Conservation (phyloP, 2,888 invertebrate species). For the Parascotia fuliginaria region DNA sequence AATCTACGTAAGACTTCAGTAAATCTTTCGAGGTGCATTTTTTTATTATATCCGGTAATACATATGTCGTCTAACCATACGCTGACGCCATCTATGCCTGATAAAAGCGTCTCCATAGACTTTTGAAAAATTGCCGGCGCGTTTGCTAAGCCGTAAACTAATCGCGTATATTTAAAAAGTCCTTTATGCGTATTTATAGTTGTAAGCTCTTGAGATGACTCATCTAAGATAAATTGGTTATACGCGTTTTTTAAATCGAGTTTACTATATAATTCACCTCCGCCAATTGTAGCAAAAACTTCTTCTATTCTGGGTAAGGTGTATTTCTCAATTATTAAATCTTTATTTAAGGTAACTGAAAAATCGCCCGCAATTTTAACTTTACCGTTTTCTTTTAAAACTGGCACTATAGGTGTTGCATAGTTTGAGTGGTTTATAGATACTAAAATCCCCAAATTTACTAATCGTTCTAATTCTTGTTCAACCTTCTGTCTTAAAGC, state of each 20-base stretch:
- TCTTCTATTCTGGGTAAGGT: slow-evolving; percentile 37
- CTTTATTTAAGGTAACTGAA: slow-evolving; percentile 35
- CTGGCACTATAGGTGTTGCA: slow-evolving; percentile 9
- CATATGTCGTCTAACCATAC: slow-evolving; percentile 44
- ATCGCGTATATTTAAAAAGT: slow-evolving; percentile 41
- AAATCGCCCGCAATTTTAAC: slow-evolving; percentile 8
- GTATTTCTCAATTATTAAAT: slow-evolving; percentile 40
- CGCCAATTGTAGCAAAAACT: slow-evolving; percentile 34
- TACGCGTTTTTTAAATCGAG: slow-evolving; percentile 21
- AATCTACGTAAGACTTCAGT: slow-evolving; percentile 25
- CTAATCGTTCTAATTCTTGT: slow-evolving; percentile 1
- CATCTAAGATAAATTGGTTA: slow-evolving; percentile 19
- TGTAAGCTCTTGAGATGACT: slow-evolving; percentile 27
- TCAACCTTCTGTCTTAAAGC: not conserved
- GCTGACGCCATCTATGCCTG: slow-evolving; percentile 35
- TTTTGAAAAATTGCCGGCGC: slow-evolving; percentile 56
- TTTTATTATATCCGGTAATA: slow-evolving; percentile 17
- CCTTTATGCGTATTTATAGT: slow-evolving; percentile 47
- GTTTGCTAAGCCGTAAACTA: slow-evolving; percentile 48
- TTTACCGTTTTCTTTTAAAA: slow-evolving; percentile 6
- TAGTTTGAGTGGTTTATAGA: not conserved
- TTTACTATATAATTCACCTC: slow-evolving; percentile 19
- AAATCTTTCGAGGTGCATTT: slow-evolving; percentile 15
- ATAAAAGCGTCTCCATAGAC: slow-evolving; percentile 45
- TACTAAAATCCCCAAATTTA: slow-evolving; percentile 7